Percentiles rank a stretch among this genome's conserved stretches.
These are phyloP conservation scores for Phthorimaea operculella DNA, from an alignment of 1,140 invertebrate genomes.

Conservation along the genomic window DNA sequence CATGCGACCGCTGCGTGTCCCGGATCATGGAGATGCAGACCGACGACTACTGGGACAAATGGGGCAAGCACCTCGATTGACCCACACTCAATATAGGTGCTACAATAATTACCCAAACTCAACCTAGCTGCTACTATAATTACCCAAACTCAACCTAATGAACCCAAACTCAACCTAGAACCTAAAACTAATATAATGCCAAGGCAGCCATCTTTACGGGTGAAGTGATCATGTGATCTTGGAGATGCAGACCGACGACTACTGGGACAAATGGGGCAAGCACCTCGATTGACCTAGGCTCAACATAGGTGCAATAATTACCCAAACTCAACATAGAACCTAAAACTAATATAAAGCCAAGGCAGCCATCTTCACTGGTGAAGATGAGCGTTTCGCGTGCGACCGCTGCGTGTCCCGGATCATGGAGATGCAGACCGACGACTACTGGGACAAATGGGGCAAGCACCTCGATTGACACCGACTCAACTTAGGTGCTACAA, in stretches of 20 bases:
- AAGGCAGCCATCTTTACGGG: conserved; percentile 94
- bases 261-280: conserved; percentile 86
- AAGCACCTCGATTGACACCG: conserved; percentile 58
- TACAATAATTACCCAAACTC: too few relatives aligned
- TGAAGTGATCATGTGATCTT: conserved; percentile 93
- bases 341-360: conserved; percentile 69
- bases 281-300: conserved; percentile 36
- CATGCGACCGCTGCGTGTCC: conserved; percentile 93
- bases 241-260: conserved; percentile 95
- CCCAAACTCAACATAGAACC: too few relatives aligned
- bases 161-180: too few relatives aligned
- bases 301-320: too few relatives aligned
- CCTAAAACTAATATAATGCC: conserved; percentile 73
- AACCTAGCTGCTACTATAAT: too few relatives aligned
- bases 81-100: too few relatives aligned
- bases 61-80: conserved; percentile 69
- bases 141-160: too few relatives aligned
- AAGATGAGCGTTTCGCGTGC: conserved; percentile 44
- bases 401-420: conserved; percentile 92
- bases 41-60: conserved; percentile 89
- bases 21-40: conserved; percentile 96
- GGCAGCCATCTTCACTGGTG: conserved; percentile 87
- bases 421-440: conserved; percentile 93
- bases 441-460: conserved; percentile 90
- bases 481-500: too few relatives aligned